Conservation (phyloP, 2,797 vertebrate genomes). For the Eulemur coronatus region DNA sequence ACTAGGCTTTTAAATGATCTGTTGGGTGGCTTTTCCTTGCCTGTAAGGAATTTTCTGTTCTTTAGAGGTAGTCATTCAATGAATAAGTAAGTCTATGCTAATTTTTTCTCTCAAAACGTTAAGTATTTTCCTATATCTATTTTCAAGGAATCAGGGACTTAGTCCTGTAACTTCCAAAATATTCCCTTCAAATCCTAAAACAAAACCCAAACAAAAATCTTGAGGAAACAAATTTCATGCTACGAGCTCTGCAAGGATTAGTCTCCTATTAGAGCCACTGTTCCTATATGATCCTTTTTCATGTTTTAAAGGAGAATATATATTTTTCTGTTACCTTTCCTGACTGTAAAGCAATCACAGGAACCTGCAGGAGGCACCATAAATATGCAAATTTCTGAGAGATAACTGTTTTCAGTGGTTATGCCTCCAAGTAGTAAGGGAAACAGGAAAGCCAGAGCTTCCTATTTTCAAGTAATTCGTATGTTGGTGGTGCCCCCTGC, state of each 20-base stretch:
- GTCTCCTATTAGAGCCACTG: conserved; percentile 72
- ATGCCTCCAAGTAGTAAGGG: conserved; percentile 82
- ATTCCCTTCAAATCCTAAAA: conserved; percentile 67
- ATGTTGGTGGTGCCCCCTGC: conserved; percentile 84
- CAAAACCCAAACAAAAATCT: conserved; percentile 67
- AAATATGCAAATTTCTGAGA: conserved; percentile 88
- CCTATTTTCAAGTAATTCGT: conserved; percentile 79
- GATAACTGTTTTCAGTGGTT: conserved; percentile 88
- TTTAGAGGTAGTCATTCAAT: conserved; percentile 60
- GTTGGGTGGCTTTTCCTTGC: conserved; percentile 62
- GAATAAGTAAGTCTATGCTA: conserved; percentile 62
- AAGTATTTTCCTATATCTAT: conserved; percentile 58
- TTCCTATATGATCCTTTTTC: conserved; percentile 77
- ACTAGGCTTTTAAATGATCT: conserved; percentile 74
- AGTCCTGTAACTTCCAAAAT: conserved; percentile 68
- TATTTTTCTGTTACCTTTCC: conserved; percentile 87
- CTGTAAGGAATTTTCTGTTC: conserved; percentile 72
- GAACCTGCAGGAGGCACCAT: conserved; percentile 88
- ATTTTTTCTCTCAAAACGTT: conserved; percentile 74
- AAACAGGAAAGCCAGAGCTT: conserved; percentile 65
- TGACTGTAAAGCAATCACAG: conserved; percentile 88
- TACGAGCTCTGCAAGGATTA: conserved; percentile 72
- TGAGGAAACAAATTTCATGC: conserved; percentile 76
- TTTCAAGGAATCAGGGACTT: conserved; percentile 55
- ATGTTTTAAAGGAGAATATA: conserved; percentile 79